A percentile compares a stretch with the other conserved stretches of the same genome.
Evolutionary conservation across 2,888 invertebrate genomes (phyloP).

Genomic region (Dryadula phaetusa): DNA sequence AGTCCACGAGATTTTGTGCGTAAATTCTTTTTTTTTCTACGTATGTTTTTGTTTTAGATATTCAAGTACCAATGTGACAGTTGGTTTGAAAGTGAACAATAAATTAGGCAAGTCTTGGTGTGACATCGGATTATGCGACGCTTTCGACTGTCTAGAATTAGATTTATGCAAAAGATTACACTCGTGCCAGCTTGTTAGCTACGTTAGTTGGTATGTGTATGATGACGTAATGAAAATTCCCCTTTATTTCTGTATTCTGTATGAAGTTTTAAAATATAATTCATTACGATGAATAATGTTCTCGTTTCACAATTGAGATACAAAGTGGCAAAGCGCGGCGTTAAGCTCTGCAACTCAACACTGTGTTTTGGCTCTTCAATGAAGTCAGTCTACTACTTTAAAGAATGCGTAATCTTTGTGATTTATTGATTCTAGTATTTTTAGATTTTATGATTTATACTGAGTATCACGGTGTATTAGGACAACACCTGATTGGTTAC

Average conservation of each 20-base stretch:
- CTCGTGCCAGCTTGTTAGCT: not conserved
- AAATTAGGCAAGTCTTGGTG: slow-evolving; percentile 32
- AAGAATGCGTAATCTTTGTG: too few relatives aligned
- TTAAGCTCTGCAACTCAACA: too few relatives aligned
- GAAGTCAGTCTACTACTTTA: too few relatives aligned
- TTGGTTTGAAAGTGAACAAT: slow-evolving; percentile 35
- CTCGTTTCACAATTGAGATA: too few relatives aligned
- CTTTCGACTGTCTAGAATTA: slow-evolving; percentile 29
- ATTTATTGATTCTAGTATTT: too few relatives aligned
- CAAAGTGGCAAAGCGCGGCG: too few relatives aligned
- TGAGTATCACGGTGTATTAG: too few relatives aligned
- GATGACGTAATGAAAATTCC: not conserved
- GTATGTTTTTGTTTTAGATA: slow-evolving; percentile 38
- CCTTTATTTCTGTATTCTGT: not conserved
- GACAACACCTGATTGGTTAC: too few relatives aligned
- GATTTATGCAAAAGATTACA: slow-evolving; percentile 31
- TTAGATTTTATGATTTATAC: too few relatives aligned
- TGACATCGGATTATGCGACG: slow-evolving; percentile 32
- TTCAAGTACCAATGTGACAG: slow-evolving; percentile 27
- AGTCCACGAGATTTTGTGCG: slow-evolving; percentile 41
- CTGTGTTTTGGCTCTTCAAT: too few relatives aligned
- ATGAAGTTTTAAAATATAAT: too few relatives aligned
- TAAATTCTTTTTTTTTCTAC: slow-evolving; percentile 46
- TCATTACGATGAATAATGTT: too few relatives aligned
- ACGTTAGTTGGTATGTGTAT: not conserved